These are phyloP conservation scores for Phalanger gymnotis DNA, from an alignment of 2,797 vertebrate genomes.

Conservation along the genomic window DNA sequence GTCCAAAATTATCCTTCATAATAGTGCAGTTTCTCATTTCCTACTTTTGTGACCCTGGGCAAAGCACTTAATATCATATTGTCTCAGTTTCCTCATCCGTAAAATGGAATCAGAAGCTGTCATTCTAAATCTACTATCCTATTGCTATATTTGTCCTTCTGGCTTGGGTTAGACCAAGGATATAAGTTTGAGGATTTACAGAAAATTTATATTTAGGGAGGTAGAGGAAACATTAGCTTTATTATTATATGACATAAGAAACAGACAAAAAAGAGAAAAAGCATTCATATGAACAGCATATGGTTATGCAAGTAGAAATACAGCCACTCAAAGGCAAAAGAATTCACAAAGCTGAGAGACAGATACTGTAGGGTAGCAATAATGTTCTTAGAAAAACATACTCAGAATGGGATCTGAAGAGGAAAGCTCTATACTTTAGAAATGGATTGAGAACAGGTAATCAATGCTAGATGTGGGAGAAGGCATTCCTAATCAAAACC, in stretches of 20 bases:
- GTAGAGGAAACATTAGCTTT: neutral
- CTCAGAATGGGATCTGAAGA: neutral
- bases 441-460: neutral
- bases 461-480: neutral
- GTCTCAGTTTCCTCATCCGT: neutral
- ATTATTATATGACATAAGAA: neutral
- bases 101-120: neutral
- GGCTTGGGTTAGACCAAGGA: neutral
- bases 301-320: neutral
- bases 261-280: neutral
- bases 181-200: neutral
- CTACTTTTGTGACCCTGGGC: neutral
- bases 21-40: neutral
- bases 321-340: neutral
- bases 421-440: neutral
- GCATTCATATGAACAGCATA: neutral
- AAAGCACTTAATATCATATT: neutral
- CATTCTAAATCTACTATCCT: neutral
- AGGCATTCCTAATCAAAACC: neutral
- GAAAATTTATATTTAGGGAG: neutral
- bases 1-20: neutral
- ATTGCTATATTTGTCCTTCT: neutral
- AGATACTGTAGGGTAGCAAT: neutral
- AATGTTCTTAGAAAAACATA: neutral
- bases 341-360: neutral